A percentile compares a stretch with the other conserved stretches of the same genome.
phyloP scores from a whole-genome alignment of 2,113 vertebrate species.

The Oncorhynchus mykiss region DNA sequence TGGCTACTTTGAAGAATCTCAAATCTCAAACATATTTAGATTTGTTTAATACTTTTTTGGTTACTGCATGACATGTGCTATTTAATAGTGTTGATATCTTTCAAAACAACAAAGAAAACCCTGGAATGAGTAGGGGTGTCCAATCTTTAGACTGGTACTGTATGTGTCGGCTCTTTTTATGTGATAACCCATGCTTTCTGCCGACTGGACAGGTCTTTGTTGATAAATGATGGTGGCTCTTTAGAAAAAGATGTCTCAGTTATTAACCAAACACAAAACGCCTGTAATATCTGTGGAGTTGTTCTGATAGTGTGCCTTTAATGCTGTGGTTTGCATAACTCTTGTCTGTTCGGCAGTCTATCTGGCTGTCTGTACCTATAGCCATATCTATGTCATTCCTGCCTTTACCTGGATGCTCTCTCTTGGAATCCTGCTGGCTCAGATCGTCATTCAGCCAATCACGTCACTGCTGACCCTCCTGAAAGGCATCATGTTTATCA shows the following conservation, averaged over 20 bases:
- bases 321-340: not conserved
- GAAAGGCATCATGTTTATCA: conserved; percentile 70
- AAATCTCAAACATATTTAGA: no score
- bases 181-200: not conserved
- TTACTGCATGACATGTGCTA: no score
- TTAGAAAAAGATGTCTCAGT: conserved; percentile 6
- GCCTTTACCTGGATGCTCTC: conserved; percentile 72
- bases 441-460: conserved; percentile 69
- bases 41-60: no score
- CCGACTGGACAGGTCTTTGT: not conserved
- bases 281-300: not conserved
- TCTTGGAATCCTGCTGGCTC: conserved; percentile 64
- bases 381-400: conserved; percentile 68
- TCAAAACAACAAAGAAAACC: no score
- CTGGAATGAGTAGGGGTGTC: no score
- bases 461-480: conserved; percentile 70
- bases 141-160: no score
- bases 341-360: not conserved
- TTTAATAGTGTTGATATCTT: no score
- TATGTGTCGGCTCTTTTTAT: no score
- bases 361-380: conserved; percentile 22
- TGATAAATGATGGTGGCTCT: not conserved
- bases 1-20: no score
- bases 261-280: not conserved
- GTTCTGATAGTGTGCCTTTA: not conserved